phyloP scores from a whole-genome alignment of 1,140 invertebrate genomes.

The Eurosta solidaginis region DNA sequence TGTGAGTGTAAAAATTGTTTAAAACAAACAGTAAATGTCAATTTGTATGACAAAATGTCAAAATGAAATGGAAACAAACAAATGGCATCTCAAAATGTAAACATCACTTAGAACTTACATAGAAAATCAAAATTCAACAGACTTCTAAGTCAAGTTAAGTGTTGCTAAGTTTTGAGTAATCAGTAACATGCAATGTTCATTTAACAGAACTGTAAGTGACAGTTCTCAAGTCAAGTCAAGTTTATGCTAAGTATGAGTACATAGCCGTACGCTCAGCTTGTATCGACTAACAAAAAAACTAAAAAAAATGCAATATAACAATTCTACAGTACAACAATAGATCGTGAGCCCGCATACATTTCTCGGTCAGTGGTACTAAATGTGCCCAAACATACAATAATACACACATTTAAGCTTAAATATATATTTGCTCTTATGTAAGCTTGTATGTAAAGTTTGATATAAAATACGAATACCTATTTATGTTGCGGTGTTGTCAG shows the following conservation, averaged over 20 bases:
- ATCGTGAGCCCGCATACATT: constrained; percentile 8
- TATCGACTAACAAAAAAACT: background rate
- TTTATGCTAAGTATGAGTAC: background rate
- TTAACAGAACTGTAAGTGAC: no score
- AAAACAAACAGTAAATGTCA: no score
- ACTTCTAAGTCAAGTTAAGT: no score
- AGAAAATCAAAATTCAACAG: no score
- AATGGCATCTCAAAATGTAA: no score
- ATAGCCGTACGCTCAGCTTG: background rate
- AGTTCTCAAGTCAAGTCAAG: no score
- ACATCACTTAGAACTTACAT: no score
- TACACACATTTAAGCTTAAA: background rate
- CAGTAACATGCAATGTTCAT: no score
- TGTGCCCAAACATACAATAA: background rate
- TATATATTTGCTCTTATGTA: background rate
- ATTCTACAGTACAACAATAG: background rate
- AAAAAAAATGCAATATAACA: background rate
- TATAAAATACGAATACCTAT: background rate
- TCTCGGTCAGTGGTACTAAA: background rate
- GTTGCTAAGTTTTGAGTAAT: no score
- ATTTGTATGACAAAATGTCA: no score
- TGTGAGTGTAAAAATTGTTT: no score
- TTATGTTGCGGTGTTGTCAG: constrained; percentile 14
- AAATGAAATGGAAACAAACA: no score
- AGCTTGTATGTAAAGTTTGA: background rate